A percentile compares a stretch with the other conserved stretches of the same genome.
Conservation (phyloP, 2,888 invertebrate genomes). For the Thelaira solivaga region DNA sequence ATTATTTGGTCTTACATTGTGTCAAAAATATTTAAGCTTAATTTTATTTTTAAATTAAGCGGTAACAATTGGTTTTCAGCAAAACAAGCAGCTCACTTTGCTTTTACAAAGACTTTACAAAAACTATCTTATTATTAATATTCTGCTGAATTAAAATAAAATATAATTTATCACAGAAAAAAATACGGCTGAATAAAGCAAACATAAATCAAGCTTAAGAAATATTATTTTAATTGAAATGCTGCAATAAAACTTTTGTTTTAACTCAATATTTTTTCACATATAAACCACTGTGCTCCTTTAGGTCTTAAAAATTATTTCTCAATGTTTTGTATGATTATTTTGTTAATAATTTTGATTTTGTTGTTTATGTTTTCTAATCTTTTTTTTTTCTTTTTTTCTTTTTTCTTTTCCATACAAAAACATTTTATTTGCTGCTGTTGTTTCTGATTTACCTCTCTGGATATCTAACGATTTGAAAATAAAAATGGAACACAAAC, state of each 20-base stretch:
- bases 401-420: conserved; percentile 32
- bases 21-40: too few species aligned
- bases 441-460: conserved; percentile 41
- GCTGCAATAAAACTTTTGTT: neutral
- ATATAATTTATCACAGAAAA: too few species aligned
- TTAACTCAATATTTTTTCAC: neutral
- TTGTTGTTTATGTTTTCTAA: conserved; percentile 38
- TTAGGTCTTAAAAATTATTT: conserved; percentile 21
- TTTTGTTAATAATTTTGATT: conserved; percentile 64
- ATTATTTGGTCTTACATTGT: too few species aligned
- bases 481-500: neutral
- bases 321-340: conserved; percentile 51
- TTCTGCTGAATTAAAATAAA: too few species aligned
- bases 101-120: too few species aligned
- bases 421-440: conserved; percentile 14
- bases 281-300: conserved; percentile 20
- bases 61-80: too few species aligned
- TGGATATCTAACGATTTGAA: conserved; percentile 48
- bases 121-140: too few species aligned
- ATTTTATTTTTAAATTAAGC: too few species aligned
- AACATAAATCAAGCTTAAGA: too few species aligned
- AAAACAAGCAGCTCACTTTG: too few species aligned
- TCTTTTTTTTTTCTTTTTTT: conserved; percentile 15
- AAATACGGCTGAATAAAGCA: too few species aligned
- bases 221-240: too few species aligned